Evolutionary conservation across 2,113 vertebrate genomes (phyloP), one percentile per base, ranked within the genome.

Genomic region (Tinamus guttatus): DNA sequence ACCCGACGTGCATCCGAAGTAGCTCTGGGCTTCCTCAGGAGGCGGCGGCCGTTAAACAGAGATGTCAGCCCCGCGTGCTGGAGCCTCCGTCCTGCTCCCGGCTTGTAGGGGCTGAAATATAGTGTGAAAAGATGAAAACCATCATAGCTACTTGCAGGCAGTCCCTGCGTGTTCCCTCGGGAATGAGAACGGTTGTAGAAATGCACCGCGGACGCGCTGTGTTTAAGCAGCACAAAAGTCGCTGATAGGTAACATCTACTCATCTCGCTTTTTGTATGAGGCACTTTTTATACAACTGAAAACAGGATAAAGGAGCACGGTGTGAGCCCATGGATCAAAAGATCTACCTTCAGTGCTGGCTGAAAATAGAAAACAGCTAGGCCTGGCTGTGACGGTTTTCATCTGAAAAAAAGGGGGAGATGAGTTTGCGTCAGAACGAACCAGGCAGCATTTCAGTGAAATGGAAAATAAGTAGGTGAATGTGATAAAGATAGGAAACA

Each of bases 301-400:
- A 56, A 40, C 47, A 73, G 81, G 85, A 89, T 49, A 85, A 93
- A 95, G 76, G 52, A 34, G 28, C 0, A 0, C 63, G 81, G 10
- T 40, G 79, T 85, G 89, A 89, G 63, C 85, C 82, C 17, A 36
- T 68, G 87, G 85, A 94, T 96, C 93, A 95, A 95, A 95, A 96
- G 78, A 56, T 3, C 70, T 95, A 80, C 90, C 81, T 93, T 94
- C 59, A 54, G 74, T 21, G 30, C 87, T 81, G 87, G 69, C 85
- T 90, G 91, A 78, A 96, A 97, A 95, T 94, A 96, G 95, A 91
- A 96, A 95, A 76, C 92, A 95, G 94, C 90, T 45, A 90, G 79
- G 51, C 73, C 54, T 14, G 36, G 65, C 80, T 69, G 90, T n/a
- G 92, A 79, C 13, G 85, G 13, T 94, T 95, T 93, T 88, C 69